Base-by-base conservation (phyloP, 1,140 invertebrate species). In the Gryon sp. region DNA sequence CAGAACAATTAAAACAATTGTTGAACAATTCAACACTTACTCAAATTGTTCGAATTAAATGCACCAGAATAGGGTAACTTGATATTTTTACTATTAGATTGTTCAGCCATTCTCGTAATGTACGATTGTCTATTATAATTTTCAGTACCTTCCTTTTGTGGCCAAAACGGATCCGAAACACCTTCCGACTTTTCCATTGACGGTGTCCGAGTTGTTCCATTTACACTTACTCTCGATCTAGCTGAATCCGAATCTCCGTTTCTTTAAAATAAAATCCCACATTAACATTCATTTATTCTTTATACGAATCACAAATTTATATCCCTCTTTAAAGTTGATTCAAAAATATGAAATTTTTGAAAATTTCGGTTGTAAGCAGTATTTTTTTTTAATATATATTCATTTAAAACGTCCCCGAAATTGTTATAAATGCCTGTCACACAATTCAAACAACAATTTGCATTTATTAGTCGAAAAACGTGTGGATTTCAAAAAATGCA, bases 71-170 rank as follows among this genome's bases (percentile, higher is more conserved):
- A 86, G 5, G 87, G 84, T 62, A 89, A 76, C 53, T 87, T 87
- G 4, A 85, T 77, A 62, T 69, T 89, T 70, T 66, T 70, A 28
- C 26, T 57, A 36, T n/a, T n/a, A n/a, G 72, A 60, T 60, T 89
- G 88, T 28, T 90, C 92, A 46, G 90, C 88, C 30, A 92, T 90
- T 82, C 91, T 90, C 5, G 85, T 85, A 9, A 92, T 69, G 79
- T 92, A 93, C 18, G 32, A 45, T 57, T 93, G 90, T 63, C 92
- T 93, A 85, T 69, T 89, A 89, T 79, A 90, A 80, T 65, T 87
- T 80, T 69, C 82, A 76, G 78, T 72, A 74, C 72, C 87, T 78
- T 82, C 84, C 73, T 75, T 83, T 24, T 81, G 57, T 1, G 70
- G 77, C 84, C 86, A 86, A 41, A 80, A 84, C 0, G 83, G 78